These are phyloP conservation scores for Whitmania pigra DNA, from an alignment of 1,140 invertebrate species.

Conservation along the genomic window DNA sequence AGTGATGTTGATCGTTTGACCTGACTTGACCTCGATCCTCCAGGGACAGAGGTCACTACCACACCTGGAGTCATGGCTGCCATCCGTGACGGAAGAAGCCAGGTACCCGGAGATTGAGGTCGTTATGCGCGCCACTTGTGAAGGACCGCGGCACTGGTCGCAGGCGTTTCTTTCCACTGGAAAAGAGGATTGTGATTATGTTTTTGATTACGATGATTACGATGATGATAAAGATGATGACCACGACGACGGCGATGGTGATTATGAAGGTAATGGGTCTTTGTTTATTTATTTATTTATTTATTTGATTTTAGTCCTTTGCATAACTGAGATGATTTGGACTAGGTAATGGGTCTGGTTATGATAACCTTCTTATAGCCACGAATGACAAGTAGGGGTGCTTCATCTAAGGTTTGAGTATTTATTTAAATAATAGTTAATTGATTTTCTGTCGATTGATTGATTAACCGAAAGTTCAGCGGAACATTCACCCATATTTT, in stretches of 20 bases:
- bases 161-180: not conserved
- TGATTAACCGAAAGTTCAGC: too few relatives aligned
- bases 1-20: conserved; percentile 22
- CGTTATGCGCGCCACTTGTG: not conserved
- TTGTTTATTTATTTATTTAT: too few relatives aligned
- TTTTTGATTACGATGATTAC: not conserved
- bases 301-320: too few relatives aligned
- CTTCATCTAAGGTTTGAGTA: too few relatives aligned
- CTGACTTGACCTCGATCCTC: conserved; percentile 10
- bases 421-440: too few relatives aligned
- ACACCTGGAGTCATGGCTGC: not conserved
- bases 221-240: not conserved
- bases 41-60: conserved; percentile 15
- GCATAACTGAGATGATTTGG: too few relatives aligned
- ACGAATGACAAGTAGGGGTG: too few relatives aligned
- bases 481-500: too few relatives aligned
- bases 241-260: not conserved
- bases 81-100: not conserved
- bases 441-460: too few relatives aligned
- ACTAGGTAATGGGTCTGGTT: too few relatives aligned
- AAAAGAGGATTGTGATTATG: not conserved
- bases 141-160: not conserved
- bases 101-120: not conserved
- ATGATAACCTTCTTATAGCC: too few relatives aligned
- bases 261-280: not conserved